Conservation (phyloP, 2,797 vertebrate genomes). For the Zonotrichia albicollis region DNA sequence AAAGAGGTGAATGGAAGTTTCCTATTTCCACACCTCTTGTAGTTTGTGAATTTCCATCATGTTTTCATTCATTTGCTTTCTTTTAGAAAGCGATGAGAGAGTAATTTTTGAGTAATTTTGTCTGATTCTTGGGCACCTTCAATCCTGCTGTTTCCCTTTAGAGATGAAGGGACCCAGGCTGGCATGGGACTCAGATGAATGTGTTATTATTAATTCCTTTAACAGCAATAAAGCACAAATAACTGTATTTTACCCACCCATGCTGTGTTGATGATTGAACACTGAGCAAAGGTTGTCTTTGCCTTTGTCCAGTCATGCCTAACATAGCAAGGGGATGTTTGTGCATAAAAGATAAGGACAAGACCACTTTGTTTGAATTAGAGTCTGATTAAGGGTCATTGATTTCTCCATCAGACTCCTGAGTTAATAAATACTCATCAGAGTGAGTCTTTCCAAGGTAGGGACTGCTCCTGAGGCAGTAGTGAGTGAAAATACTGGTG, state of each 20-base stretch:
- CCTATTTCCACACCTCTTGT: not conserved
- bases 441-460: not conserved
- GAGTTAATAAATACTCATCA: not conserved
- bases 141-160: not conserved
- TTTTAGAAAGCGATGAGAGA: not conserved
- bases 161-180: not conserved
- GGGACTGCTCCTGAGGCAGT: not conserved
- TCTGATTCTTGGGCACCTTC: not conserved
- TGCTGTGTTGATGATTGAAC: fast-evolving
- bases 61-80: not conserved
- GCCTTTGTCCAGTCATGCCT: not conserved
- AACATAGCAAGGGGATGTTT: fast-evolving
- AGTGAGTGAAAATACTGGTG: not conserved
- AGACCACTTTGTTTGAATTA: not conserved
- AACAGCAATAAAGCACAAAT: not conserved
- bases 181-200: not conserved
- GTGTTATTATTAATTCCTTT: not conserved
- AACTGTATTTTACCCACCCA: not conserved
- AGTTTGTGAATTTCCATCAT: not conserved
- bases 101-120: not conserved
- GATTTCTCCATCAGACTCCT: not conserved
- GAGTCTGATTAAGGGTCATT: not conserved
- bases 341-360: not conserved
- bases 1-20: not conserved
- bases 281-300: not conserved